These are phyloP conservation scores for Helicoverpa assulta DNA, from an alignment of 2,888 invertebrate genomes.

Conservation along the genomic window DNA sequence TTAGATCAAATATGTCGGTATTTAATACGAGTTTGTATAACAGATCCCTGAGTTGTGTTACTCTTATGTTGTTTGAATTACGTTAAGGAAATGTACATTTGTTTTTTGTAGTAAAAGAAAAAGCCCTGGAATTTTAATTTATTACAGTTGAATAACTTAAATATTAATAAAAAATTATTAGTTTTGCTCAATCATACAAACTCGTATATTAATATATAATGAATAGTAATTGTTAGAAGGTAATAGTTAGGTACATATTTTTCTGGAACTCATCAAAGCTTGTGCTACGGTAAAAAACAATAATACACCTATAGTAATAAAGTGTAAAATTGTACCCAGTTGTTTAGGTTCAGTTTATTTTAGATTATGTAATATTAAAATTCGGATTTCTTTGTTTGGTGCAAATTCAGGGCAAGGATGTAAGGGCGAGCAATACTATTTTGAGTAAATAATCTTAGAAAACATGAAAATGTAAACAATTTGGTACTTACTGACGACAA, in stretches of 20 bases:
- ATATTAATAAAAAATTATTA: too few species aligned
- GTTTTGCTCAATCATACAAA: conserved; percentile 23
- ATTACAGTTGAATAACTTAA: too few species aligned
- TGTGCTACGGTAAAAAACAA: conserved; percentile 57
- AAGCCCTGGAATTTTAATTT: too few species aligned
- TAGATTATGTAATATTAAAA: conserved; percentile 66
- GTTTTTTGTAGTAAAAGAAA: too few species aligned
- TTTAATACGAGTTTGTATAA: conserved; percentile 38
- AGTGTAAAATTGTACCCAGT: conserved; percentile 71
- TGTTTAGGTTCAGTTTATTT: conserved; percentile 57
- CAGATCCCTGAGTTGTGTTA: not conserved
- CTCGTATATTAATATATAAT: conserved; percentile 19
- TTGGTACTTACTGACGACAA: too few species aligned
- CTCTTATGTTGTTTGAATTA: not conserved
- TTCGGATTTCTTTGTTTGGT: conserved; percentile 63
- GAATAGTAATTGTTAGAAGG: not conserved
- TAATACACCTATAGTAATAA: conserved; percentile 49
- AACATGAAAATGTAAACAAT: too few species aligned
- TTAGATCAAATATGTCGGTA: conserved; percentile 1
- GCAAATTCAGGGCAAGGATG: conserved; percentile 20
- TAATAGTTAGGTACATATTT: conserved; percentile 16
- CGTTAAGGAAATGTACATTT: not conserved
- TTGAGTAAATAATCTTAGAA: too few species aligned
- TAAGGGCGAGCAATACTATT: too few species aligned
- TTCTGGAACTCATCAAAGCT: conserved; percentile 37